Evolutionary conservation across 2,888 invertebrate species (phyloP).

Genomic region (Microplitis deprimator): DNA sequence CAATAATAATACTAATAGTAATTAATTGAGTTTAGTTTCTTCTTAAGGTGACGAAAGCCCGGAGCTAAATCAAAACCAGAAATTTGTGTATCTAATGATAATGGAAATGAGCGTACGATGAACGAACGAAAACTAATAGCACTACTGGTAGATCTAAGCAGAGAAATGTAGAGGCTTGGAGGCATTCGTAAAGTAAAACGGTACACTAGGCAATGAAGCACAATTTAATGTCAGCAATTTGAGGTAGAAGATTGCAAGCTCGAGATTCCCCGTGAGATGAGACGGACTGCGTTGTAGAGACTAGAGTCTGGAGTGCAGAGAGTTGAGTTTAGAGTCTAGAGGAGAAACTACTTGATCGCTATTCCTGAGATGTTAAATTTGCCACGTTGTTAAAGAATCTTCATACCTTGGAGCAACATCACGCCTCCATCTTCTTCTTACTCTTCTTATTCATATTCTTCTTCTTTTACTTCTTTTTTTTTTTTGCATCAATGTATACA

Average conservation of each 20-base stretch:
- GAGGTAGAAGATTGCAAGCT: constrained; percentile 22
- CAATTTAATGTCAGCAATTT: constrained; percentile 30
- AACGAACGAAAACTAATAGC: neutral
- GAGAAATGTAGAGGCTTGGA: neutral
- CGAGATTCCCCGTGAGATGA: neutral
- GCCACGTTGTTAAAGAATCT: constrained; percentile 33
- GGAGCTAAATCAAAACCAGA: constrained; percentile 8
- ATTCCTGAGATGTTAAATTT: constrained; percentile 19
- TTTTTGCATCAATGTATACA: neutral
- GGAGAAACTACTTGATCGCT: constrained; percentile 1
- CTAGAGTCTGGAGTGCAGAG: neutral
- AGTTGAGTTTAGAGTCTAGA: neutral
- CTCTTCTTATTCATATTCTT: neutral
- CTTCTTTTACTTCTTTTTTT: neutral
- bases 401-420: neutral
- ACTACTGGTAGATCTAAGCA: neutral
- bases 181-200: neutral
- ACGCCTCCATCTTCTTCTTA: neutral
- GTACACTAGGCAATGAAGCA: constrained; percentile 10
- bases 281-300: neutral
- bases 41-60: neutral
- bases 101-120: neutral
- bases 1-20: neutral
- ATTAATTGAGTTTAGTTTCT: neutral
- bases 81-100: constrained; percentile 17